These are phyloP conservation scores for Euzophera pinguis DNA, from an alignment of 2,888 invertebrate species.

Conservation along the genomic window DNA sequence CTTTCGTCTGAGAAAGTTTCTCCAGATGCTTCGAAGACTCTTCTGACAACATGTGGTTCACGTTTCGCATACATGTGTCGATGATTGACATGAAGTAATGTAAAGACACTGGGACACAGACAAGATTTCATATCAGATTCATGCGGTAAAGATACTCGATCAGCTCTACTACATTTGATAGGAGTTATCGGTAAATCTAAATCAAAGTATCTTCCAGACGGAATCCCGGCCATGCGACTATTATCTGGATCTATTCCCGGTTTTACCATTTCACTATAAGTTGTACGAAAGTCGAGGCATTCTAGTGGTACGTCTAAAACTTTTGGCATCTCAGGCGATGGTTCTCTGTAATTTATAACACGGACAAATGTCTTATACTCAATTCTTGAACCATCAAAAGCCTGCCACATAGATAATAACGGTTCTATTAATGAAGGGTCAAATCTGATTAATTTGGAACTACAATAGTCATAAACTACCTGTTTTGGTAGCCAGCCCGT, in stretches of 20 bases:
- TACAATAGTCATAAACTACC: constrained; percentile 62
- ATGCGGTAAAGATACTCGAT: constrained; percentile 47
- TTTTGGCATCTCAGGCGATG: constrained; percentile 59
- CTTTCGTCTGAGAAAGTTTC: constrained; percentile 67
- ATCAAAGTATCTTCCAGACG: constrained; percentile 66
- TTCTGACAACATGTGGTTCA: constrained; percentile 50
- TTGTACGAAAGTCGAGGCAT: constrained; percentile 58
- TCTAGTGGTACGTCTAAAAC: constrained; percentile 49
- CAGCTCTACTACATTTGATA: constrained; percentile 41
- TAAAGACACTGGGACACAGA: constrained; percentile 52
- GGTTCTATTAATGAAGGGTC: constrained; percentile 70
- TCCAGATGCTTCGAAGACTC: constrained; percentile 75
- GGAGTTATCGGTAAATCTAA: constrained; percentile 57
- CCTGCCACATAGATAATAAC: constrained; percentile 62
- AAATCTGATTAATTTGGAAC: constrained; percentile 59
- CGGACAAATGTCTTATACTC: constrained; percentile 72
- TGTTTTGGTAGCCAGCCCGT: constrained; percentile 67
- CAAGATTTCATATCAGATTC: constrained; percentile 58
- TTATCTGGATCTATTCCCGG: constrained; percentile 40
- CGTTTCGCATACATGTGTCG: constrained; percentile 61
- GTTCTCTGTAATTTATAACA: constrained; percentile 64
- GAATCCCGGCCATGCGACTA: constrained; percentile 52
- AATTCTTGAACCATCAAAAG: constrained; percentile 64
- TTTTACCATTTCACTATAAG: constrained; percentile 64
- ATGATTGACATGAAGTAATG: constrained; percentile 51